A percentile compares a stretch with the other conserved stretches of the same genome.
Evolutionary conservation across 2,113 vertebrate genomes (phyloP).

Genomic region (Carlito syrichta): DNA sequence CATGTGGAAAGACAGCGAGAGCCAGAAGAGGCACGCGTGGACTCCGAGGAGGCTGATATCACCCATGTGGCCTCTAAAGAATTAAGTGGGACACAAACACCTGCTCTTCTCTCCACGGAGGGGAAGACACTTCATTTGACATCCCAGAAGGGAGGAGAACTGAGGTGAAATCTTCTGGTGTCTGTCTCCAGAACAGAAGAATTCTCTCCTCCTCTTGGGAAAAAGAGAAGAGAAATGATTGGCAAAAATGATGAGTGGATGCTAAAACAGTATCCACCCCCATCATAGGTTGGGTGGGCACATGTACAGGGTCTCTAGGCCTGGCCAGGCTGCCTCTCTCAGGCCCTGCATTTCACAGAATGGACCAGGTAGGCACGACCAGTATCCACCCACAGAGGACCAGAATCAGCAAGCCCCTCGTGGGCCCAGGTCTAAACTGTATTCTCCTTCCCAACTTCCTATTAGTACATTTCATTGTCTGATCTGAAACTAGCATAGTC

Average conservation of each 20-base stretch:
- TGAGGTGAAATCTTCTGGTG: not conserved
- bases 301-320: accelerated
- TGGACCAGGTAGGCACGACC: accelerated
- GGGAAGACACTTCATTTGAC: not conserved
- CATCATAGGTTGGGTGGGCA: accelerated
- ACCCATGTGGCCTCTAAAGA: not conserved
- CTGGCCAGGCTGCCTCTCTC: too few relatives aligned
- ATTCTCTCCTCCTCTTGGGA: not conserved
- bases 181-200: too few relatives aligned
- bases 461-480: not conserved
- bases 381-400: accelerated
- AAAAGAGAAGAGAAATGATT: not conserved
- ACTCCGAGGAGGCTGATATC: not conserved
- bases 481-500: not conserved
- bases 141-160: not conserved
- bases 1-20: not conserved
- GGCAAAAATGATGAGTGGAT: not conserved
- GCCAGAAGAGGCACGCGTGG: too few relatives aligned
- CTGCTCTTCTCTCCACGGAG: not conserved
- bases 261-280: accelerated
- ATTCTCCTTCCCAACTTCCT: not conserved
- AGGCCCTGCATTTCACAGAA: accelerated
- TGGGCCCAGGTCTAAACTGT: too few relatives aligned
- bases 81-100: accelerated
- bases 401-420: accelerated